A percentile compares a stretch with the other conserved stretches of the same genome.
Evolutionary conservation across 1,140 invertebrate species (phyloP).

Genomic region (Onthophagus taurus): DNA sequence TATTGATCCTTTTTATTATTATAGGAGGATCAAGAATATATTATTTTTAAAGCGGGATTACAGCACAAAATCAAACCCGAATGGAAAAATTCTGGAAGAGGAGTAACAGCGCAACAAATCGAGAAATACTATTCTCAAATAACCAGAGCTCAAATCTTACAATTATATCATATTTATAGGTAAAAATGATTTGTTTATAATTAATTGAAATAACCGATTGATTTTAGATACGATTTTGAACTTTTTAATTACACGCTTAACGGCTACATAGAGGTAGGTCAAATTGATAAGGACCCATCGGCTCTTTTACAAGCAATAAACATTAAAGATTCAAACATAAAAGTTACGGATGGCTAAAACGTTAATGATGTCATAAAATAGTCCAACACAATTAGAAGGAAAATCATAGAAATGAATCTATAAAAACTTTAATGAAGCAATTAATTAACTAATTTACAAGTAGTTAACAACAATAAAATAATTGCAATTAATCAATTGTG

Average conservation of each 20-base stretch:
- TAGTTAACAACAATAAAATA: no score
- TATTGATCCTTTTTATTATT: slow-evolving; percentile 23
- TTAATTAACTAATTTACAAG: no score
- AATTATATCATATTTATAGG: slow-evolving; percentile 73
- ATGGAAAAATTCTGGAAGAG: slow-evolving; percentile 72
- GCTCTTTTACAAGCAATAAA: slow-evolving; percentile 31
- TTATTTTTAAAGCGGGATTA: slow-evolving; percentile 67
- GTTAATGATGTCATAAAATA: no score
- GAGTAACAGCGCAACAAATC: slow-evolving; percentile 57
- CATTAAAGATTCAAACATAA: slow-evolving; percentile 24
- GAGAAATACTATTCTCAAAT: slow-evolving; percentile 68
- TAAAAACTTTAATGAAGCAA: no score
- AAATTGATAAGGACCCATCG: slow-evolving; percentile 32
- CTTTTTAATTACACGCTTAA: slow-evolving; percentile 72
- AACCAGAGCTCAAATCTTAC: slow-evolving; percentile 60
- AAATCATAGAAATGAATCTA: no score
- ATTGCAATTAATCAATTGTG: no score
- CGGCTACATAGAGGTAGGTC: slow-evolving; percentile 58
- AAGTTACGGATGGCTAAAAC: no score
- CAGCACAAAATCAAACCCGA: slow-evolving; percentile 66
- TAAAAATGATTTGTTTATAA: slow-evolving; percentile 26
- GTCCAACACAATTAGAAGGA: no score
- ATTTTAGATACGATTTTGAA: slow-evolving; percentile 67
- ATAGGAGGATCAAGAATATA: slow-evolving; percentile 73
- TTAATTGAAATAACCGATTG: neutral